These are phyloP conservation scores for Nymphicus hollandicus DNA, from an alignment of 2,113 vertebrate genomes.

Conservation along the genomic window DNA sequence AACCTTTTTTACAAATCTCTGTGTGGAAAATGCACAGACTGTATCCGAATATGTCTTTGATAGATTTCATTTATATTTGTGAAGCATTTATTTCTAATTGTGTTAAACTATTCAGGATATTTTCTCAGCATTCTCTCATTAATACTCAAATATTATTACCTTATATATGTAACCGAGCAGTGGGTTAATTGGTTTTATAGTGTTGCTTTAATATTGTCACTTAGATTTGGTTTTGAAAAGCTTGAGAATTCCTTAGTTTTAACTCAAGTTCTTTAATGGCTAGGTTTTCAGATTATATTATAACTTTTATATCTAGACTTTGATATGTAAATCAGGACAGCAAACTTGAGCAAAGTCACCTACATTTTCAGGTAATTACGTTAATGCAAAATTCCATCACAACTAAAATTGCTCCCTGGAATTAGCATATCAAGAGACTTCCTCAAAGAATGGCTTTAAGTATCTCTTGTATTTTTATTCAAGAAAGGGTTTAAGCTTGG, in stretches of 20 bases:
- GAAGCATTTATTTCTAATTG: neutral
- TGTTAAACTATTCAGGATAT: neutral
- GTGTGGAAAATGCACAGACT: neutral
- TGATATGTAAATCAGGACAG: constrained; percentile 56
- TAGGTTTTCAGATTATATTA: constrained; percentile 22
- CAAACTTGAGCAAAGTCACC: constrained; percentile 62
- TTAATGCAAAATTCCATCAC: constrained; percentile 55
- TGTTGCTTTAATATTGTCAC: neutral
- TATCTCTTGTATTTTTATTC: constrained; percentile 17
- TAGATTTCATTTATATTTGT: neutral
- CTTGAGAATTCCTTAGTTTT: constrained; percentile 1
- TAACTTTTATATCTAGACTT: constrained; percentile 44
- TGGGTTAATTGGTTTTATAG: constrained; percentile 2
- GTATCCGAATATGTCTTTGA: neutral
- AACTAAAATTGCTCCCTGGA: neutral
- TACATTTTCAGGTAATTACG: constrained; percentile 62
- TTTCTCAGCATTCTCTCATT: neutral
- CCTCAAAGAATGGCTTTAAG: constrained; percentile 32
- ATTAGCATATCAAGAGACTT: constrained; percentile 64
- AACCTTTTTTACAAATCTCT: neutral
- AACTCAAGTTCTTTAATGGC: neutral
- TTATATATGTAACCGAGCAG: neutral
- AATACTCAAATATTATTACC: neutral
- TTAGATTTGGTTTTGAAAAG: neutral
- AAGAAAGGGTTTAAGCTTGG: neutral